Conservation (phyloP, 2,113 vertebrate species). For the Rhinoderma darwinii region DNA sequence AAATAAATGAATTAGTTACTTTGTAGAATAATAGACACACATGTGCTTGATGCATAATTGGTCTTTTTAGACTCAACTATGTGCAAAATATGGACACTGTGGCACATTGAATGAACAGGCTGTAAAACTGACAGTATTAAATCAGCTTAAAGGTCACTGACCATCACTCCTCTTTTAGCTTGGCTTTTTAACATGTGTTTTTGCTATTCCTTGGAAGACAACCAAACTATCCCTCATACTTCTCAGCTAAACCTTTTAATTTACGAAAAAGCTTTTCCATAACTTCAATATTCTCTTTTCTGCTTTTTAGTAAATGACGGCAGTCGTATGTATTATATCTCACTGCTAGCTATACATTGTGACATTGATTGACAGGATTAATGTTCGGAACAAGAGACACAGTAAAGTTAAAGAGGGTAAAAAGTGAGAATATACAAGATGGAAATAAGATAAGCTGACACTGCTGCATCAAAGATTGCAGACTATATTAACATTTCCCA, state of each 20-base stretch:
- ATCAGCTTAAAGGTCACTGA: constrained; percentile 47
- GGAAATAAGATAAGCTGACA: constrained; percentile 32
- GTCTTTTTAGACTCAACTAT: neutral
- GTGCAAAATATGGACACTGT: neutral
- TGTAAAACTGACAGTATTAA: constrained; percentile 33
- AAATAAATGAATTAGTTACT: no score
- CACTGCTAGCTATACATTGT: constrained; percentile 9
- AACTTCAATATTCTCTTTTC: neutral
- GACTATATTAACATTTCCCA: constrained; percentile 35
- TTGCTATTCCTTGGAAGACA: constrained; percentile 48
- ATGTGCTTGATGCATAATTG: neutral
- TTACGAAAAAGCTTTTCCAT: constrained; percentile 36
- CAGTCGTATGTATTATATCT: constrained; percentile 19
- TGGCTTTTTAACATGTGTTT: constrained; percentile 36
- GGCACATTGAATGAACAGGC: constrained; percentile 25
- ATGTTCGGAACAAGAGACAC: neutral
- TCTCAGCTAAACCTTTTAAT: constrained; percentile 27
- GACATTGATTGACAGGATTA: constrained; percentile 42
- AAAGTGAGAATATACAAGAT: constrained; percentile 35
- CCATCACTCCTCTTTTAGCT: constrained; percentile 37
- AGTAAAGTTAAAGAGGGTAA: neutral
- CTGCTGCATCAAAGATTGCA: constrained; percentile 27
- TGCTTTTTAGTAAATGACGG: constrained; percentile 41
- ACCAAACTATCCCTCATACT: constrained; percentile 30
- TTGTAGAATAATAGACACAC: no score